phyloP scores from a whole-genome alignment of 2,113 vertebrate species.

The Vulpes lagopus region DNA sequence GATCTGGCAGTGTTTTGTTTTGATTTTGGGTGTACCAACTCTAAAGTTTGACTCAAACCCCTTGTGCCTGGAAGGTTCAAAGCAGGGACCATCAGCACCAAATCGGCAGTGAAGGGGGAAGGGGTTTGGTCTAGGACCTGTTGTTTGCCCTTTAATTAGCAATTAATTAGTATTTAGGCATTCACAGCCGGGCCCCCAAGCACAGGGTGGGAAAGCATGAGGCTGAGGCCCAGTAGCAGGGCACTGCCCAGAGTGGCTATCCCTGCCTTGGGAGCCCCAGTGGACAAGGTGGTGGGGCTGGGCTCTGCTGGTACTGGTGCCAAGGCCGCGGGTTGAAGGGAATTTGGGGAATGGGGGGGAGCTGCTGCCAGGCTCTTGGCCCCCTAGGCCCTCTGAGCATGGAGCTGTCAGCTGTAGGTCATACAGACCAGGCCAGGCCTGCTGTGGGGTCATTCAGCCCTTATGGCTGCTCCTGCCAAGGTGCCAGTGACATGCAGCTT shows the following conservation, averaged over 20 bases:
- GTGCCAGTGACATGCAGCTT: fast-evolving
- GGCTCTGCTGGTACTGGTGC: background rate
- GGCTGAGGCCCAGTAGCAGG: background rate
- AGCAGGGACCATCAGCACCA: fast-evolving
- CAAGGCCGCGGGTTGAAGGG: background rate
- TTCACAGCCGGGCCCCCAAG: fast-evolving
- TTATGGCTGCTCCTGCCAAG: background rate
- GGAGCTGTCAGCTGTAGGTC: fast-evolving
- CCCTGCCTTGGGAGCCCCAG: background rate
- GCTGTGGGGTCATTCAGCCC: background rate
- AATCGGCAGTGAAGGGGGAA: fast-evolving
- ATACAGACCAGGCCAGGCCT: no score
- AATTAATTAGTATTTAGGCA: background rate
- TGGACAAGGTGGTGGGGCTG: fast-evolving
- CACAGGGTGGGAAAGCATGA: fast-evolving
- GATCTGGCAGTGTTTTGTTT: background rate
- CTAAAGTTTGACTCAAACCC: background rate
- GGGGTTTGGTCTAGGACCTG: fast-evolving
- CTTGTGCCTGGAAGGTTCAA: background rate
- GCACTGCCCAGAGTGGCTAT: fast-evolving
- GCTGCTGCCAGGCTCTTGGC: no score
- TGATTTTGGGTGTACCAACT: background rate
- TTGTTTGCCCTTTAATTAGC: no score
- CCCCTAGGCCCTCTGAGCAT: background rate
- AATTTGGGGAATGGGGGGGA: no score